A percentile compares a stretch with the other conserved stretches of the same genome.
Conservation (phyloP, 2,888 invertebrate species). For the Hartigia nigra region DNA sequence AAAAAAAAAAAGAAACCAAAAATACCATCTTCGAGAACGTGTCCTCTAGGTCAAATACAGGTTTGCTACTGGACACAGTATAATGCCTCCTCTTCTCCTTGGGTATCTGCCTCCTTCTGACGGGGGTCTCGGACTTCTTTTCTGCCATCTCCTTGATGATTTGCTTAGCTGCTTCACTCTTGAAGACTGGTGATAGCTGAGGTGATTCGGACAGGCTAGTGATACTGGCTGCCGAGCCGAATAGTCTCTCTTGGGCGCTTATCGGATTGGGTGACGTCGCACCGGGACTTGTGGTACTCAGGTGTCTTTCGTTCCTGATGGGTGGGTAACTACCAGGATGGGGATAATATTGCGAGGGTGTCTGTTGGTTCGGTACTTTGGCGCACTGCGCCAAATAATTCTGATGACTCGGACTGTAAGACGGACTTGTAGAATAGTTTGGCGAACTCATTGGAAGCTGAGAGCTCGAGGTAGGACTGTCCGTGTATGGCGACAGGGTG, state of each 20-base stretch:
- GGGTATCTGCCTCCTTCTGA: constrained; percentile 77
- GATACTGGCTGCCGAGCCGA: constrained; percentile 44
- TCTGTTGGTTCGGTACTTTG: constrained; percentile 16
- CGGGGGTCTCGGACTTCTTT: constrained; percentile 66
- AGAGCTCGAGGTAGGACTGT: constrained; percentile 52
- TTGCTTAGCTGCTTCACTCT: constrained; percentile 87
- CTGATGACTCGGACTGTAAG: constrained; percentile 54
- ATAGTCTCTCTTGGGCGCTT: constrained; percentile 36
- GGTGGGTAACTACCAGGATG: constrained; percentile 18
- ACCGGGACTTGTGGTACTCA: constrained; percentile 42
- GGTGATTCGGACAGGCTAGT: constrained; percentile 62
- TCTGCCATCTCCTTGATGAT: constrained; percentile 85
- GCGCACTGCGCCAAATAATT: constrained; percentile 38
- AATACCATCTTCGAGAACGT: constrained; percentile 61
- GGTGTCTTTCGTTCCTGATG: constrained; percentile 29
- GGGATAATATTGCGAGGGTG: constrained; percentile 25
- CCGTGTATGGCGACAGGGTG: constrained; percentile 55
- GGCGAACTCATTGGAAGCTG: constrained; percentile 58
- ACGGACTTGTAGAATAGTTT: constrained; percentile 54
- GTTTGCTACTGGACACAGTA: constrained; percentile 74
- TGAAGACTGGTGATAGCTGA: constrained; percentile 83
- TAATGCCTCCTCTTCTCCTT: constrained; percentile 87
- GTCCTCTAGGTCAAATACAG: constrained; percentile 58
- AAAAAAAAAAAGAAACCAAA: constrained; percentile 16
- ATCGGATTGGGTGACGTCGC: constrained; percentile 34